These are phyloP conservation scores for Morpho helenor DNA, from an alignment of 2,888 invertebrate genomes.

Conservation along the genomic window DNA sequence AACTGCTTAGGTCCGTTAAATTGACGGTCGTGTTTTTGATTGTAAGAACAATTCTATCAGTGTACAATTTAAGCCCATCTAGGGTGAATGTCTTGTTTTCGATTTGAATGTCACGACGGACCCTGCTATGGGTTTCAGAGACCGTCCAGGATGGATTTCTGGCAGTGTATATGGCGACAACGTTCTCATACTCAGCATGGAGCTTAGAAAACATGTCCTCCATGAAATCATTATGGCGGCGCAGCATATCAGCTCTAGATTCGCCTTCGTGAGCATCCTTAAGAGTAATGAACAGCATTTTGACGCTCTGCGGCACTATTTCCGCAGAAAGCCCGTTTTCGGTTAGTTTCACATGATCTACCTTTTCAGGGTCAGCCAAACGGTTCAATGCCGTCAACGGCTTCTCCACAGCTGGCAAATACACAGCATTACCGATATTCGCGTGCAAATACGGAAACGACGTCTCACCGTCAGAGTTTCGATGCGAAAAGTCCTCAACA, in stretches of 20 bases:
- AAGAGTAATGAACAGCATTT: slow-evolving; percentile 76
- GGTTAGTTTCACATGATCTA: slow-evolving; percentile 55
- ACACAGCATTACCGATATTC: slow-evolving; percentile 57
- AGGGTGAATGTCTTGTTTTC: slow-evolving; percentile 27
- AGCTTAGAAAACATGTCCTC: slow-evolving; percentile 71
- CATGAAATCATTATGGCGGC: slow-evolving; percentile 81
- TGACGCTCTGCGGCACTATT: slow-evolving; percentile 59
- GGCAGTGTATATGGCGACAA: slow-evolving; percentile 80
- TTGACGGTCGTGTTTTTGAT: slow-evolving; percentile 17
- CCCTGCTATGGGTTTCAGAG: slow-evolving; percentile 41
- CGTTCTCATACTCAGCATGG: slow-evolving; percentile 55
- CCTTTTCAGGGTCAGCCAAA: slow-evolving; percentile 56
- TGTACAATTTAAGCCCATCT: slow-evolving; percentile 45
- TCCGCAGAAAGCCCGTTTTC: slow-evolving; percentile 56
- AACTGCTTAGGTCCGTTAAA: slow-evolving; percentile 20
- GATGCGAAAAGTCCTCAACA: slow-evolving; percentile 78
- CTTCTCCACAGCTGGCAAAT: slow-evolving; percentile 81
- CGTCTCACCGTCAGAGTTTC: slow-evolving; percentile 57
- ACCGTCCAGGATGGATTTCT: slow-evolving; percentile 72
- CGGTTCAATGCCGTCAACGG: slow-evolving; percentile 77
- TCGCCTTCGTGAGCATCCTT: slow-evolving; percentile 79
- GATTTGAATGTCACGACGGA: slow-evolving; percentile 45
- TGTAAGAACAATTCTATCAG: slow-evolving; percentile 28
- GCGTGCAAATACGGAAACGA: slow-evolving; percentile 58
- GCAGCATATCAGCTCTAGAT: slow-evolving; percentile 73